Evolutionary conservation across 2,888 invertebrate genomes (phyloP), one percentile per base, ranked within the genome.

Genomic region (Amiota minor): DNA sequence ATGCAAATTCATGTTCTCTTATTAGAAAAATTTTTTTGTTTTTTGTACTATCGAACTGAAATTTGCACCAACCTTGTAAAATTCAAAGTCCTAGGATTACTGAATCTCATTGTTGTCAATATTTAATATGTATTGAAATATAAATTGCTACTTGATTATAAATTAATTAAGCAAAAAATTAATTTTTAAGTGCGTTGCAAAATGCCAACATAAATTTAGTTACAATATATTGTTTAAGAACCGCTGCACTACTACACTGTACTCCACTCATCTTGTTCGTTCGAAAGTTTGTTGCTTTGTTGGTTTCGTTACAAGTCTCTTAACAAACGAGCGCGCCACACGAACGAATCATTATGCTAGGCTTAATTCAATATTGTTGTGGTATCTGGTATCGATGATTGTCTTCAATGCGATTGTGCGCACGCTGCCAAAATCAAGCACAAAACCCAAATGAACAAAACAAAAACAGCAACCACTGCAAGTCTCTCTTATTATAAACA

Each of bases 301-400:
- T 59, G 56, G 11, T 59, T n/a, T 18, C 18, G 11, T 20, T n/a
- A 23, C 50, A 68, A 50, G n/a, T 68, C 53, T 18, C 18, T 46
- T 53, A 50, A 50, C 53, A 50, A 50, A 68, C 67, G 67, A 68
- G 46, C 35, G 49, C 47, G 46, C 53, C 50, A 68, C 50, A 50
- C 67, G 67, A 49, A 67, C 20, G 14, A 67, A 67, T 50, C 50
- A 67, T 50, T 67, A 50, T 50, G 56, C 56, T 59, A 12, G 16
- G 56, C 53, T 59, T 6, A 35, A 35, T 35, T 59, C 20, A 59
- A 10, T 35, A 35, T 35, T 35, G 62, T 20, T n/a, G 65, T 65
- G 47, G 47, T 65, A 11, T n/a, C n/a, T n/a, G n/a, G 2, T 18
- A 53, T 68, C 67, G 67, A 35, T 35, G 35, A 68, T 68, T 68